Percentiles rank a stretch among this genome's conserved stretches.
Evolutionary conservation across 2,888 invertebrate genomes (phyloP).

Genomic region (Oeneis ivallda): DNA sequence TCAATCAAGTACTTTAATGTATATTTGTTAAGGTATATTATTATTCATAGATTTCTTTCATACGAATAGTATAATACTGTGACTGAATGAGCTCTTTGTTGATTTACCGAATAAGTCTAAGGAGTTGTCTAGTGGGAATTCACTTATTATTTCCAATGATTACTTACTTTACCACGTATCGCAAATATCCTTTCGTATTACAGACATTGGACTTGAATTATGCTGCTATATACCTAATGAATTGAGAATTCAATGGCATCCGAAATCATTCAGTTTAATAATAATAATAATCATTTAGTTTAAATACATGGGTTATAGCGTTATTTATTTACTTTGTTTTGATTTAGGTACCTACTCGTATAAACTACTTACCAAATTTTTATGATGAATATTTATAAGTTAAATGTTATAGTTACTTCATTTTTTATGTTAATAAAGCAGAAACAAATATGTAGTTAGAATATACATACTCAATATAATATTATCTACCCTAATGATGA

Average conservation of each 20-base stretch:
- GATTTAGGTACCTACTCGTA: too few species aligned
- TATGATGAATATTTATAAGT: too few species aligned
- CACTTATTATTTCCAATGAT: background rate
- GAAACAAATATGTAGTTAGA: too few species aligned
- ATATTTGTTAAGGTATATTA: constrained; percentile 5
- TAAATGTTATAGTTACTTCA: background rate
- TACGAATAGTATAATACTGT: constrained; percentile 8
- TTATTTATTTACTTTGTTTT: too few species aligned
- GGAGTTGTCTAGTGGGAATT: background rate
- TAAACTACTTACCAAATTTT: background rate
- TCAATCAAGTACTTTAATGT: constrained; percentile 36
- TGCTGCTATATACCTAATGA: background rate
- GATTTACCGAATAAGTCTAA: background rate
- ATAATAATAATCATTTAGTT: background rate
- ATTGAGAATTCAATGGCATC: constrained; percentile 27
- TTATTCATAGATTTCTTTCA: constrained; percentile 5
- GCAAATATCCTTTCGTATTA: background rate
- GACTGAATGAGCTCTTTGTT: constrained; percentile 11
- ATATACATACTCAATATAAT: background rate
- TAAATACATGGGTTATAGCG: background rate
- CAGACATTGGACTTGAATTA: background rate
- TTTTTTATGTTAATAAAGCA: too few species aligned
- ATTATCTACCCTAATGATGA: background rate
- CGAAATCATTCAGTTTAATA: background rate
- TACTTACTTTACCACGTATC: background rate